Percentiles rank a stretch among this genome's conserved stretches.
These are phyloP conservation scores for Diadophis punctatus DNA, from an alignment of 2,113 vertebrate species.

Conservation along the genomic window DNA sequence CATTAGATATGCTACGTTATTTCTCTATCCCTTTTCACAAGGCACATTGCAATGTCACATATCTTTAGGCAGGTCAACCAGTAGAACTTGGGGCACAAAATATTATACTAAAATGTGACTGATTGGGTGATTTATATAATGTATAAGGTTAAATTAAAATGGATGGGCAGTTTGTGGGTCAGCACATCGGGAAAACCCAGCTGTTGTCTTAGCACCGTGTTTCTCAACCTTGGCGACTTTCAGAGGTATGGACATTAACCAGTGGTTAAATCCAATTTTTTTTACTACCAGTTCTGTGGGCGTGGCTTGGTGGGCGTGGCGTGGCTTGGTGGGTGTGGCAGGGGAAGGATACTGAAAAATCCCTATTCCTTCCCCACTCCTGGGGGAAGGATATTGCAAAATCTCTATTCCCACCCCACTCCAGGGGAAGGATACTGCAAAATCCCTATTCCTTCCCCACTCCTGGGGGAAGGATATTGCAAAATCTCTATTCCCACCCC, in stretches of 20 bases:
- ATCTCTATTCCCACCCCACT: no score
- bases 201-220: background rate
- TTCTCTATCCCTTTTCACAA: background rate
- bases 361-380: no score
- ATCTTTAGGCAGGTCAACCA: background rate
- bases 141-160: background rate
- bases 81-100: background rate
- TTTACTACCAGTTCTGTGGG: no score
- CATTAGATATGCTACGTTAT: background rate
- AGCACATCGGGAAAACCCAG: background rate
- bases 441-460: no score
- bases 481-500: no score
- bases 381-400: no score
- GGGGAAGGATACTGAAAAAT: no score
- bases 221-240: background rate
- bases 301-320: no score
- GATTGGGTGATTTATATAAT: background rate
- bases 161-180: background rate
- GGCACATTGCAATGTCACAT: background rate
- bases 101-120: background rate
- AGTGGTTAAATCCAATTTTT: no score
- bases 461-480: no score
- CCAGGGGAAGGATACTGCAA: no score
- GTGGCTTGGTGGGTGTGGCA: no score
- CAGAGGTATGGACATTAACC: background rate